A percentile compares a stretch with the other conserved stretches of the same genome.
Conservation (phyloP, 2,797 vertebrate genomes). For the Ctenochaetus hawaiiensis region DNA sequence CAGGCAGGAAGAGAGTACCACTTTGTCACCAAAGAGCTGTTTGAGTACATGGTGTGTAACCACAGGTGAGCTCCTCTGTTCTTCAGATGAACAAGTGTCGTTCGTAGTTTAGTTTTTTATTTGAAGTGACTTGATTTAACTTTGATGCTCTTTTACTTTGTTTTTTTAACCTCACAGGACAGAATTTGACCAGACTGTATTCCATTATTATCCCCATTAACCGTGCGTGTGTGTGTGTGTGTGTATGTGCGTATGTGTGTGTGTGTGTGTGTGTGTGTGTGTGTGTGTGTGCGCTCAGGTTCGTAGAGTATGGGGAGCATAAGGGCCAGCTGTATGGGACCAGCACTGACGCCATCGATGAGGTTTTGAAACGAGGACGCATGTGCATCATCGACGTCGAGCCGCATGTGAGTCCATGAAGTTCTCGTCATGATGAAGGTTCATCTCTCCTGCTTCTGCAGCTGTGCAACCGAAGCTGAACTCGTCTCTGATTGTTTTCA, state of each 20-base stretch:
- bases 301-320: conserved; percentile 92
- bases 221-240: not conserved
- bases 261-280: not conserved
- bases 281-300: conserved; percentile 78
- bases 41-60: conserved; percentile 92
- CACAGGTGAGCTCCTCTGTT: conserved; percentile 84
- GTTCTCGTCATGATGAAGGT: no score
- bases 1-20: conserved; percentile 92
- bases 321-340: conserved; percentile 91
- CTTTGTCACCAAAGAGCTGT: conserved; percentile 91
- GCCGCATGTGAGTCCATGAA: conserved; percentile 86
- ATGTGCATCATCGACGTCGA: conserved; percentile 92
- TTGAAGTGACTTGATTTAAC: no score
- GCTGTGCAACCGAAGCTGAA: no score
- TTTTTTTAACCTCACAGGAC: no score
- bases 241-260: not conserved
- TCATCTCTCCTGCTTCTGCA: no score
- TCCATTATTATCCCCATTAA: no score
- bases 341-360: conserved; percentile 87
- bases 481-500: no score
- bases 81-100: no score
- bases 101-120: no score
- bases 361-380: conserved; percentile 87
- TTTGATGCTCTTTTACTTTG: no score
- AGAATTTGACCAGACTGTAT: no score